Evolutionary conservation across 2,888 invertebrate genomes (phyloP), one percentile per base, ranked within the genome.

Genomic region (Dendrolimus pini): DNA sequence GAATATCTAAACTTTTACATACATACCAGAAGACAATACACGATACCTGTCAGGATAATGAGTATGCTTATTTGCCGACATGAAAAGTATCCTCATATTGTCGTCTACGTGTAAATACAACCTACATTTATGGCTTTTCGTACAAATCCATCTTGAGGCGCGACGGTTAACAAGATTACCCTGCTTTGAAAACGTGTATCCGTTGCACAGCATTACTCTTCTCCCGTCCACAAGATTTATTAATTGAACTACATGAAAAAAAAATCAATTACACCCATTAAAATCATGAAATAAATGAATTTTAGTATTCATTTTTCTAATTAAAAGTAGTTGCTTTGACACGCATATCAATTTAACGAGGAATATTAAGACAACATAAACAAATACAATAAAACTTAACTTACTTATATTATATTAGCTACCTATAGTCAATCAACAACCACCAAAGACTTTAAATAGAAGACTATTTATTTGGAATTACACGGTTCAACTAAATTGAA

Each of bases 51-150:
- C 47, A 47, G 12, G 9, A 12, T 9, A 7, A 12, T 47, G 47
- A 1, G 47, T 47, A 6, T 47, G 47, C 47, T 47, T 3, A 9
- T 10, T 12, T 10, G 9, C 9, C 9, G 47, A 47, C 12, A 47
- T 47, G 47, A 3, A 47, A 47, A 9, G 47, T 47, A 47, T 47
- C 12, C 47, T 47, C 9, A 47, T 2, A 12, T 47, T 47, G 2
- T 47, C 12, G 30, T 54, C 12, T 54, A 58, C 56, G 58, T 53
- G 41, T 54, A 30, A 65, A 62, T 65, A 62, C 53, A 56, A 55
- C 53, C 52, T 60, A 42, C 52, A 53, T n/a, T 63, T 52, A 18
- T 41, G 52, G 9, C 52, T 47, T 47, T 47, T 47, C 2, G 47
- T 47, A 47, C 47, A 47, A 9, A 47, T 7, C 47, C 47, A 47